Evolutionary conservation across 2,888 invertebrate genomes (phyloP).

Genomic region (Xanthostigma xanthostigma): DNA sequence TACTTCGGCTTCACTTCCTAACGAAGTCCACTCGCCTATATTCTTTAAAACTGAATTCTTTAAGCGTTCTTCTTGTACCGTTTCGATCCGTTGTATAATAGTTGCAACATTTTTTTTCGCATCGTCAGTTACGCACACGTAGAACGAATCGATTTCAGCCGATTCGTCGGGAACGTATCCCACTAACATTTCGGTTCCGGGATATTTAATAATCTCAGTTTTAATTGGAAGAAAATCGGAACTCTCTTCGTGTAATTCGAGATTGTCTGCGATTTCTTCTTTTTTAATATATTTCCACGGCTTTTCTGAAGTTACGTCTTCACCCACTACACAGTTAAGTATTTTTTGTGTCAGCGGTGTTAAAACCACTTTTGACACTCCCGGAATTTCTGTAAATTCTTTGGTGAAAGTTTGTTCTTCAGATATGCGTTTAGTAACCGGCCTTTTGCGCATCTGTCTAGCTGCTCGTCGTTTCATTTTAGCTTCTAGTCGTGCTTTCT

Average conservation of each 20-base stretch:
- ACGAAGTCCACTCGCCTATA: constrained; percentile 38
- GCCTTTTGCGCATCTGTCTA: too few species aligned
- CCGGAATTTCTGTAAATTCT: constrained; percentile 28
- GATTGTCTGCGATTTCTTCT: constrained; percentile 42
- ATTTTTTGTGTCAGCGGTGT: constrained; percentile 42
- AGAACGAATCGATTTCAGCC: constrained; percentile 49
- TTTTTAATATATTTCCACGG: constrained; percentile 56
- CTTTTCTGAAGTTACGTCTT: constrained; percentile 52
- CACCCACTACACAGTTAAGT: constrained; percentile 48
- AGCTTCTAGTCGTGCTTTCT: too few species aligned
- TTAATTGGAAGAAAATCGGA: constrained; percentile 32
- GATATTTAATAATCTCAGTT: constrained; percentile 25
- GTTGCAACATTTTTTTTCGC: constrained; percentile 33
- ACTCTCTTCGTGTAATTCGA: constrained; percentile 38
- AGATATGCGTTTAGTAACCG: too few species aligned
- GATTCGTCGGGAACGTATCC: constrained; percentile 52
- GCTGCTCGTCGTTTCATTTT: too few species aligned
- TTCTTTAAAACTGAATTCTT: constrained; percentile 40
- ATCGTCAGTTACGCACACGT: constrained; percentile 43
- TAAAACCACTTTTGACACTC: constrained; percentile 36
- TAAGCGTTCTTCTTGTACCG: constrained; percentile 20
- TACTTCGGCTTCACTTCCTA: constrained; percentile 52
- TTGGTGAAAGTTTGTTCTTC: too few species aligned
- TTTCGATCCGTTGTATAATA: constrained; percentile 17
- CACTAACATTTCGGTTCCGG: constrained; percentile 35